phyloP scores from a whole-genome alignment of 2,797 vertebrate genomes.

The Smutsia gigantea region DNA sequence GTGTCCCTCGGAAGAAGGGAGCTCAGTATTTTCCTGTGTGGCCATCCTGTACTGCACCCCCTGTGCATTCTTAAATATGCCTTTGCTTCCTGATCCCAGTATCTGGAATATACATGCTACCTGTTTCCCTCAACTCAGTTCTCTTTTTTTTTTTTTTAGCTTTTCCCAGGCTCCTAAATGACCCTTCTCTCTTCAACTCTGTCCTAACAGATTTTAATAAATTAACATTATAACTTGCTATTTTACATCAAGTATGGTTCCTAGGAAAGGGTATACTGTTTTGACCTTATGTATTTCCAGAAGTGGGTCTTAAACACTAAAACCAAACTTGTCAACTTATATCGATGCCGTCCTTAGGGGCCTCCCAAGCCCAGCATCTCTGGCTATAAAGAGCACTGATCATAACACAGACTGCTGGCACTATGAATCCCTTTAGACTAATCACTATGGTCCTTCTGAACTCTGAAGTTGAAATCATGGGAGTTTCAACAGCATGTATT shows the following conservation, averaged over 20 bases:
- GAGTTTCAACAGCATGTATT: not conserved
- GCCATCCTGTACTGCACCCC: not conserved
- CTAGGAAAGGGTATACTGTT: not conserved
- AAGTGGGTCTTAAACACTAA: not conserved
- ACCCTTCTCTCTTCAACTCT: not conserved
- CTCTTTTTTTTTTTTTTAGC: not conserved
- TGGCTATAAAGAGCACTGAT: not conserved
- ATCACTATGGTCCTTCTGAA: not conserved
- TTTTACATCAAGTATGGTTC: not conserved
- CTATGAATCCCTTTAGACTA: not conserved
- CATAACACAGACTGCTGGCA: not conserved
- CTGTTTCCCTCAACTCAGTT: not conserved
- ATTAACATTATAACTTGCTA: not conserved
- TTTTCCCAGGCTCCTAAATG: not conserved
- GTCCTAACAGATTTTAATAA: not conserved
- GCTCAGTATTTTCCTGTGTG: not conserved
- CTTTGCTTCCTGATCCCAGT: not conserved
- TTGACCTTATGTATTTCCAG: not conserved
- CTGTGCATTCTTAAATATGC: not conserved
- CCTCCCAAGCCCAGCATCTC: not conserved
- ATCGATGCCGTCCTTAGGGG: not conserved
- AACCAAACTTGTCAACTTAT: not conserved
- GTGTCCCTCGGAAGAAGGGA: not conserved
- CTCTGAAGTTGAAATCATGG: not conserved
- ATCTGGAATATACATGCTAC: not conserved